Percentiles rank a stretch among this genome's conserved stretches.
Evolutionary conservation across 2,113 vertebrate genomes (phyloP).

Genomic region (Harpagus bidentatus): DNA sequence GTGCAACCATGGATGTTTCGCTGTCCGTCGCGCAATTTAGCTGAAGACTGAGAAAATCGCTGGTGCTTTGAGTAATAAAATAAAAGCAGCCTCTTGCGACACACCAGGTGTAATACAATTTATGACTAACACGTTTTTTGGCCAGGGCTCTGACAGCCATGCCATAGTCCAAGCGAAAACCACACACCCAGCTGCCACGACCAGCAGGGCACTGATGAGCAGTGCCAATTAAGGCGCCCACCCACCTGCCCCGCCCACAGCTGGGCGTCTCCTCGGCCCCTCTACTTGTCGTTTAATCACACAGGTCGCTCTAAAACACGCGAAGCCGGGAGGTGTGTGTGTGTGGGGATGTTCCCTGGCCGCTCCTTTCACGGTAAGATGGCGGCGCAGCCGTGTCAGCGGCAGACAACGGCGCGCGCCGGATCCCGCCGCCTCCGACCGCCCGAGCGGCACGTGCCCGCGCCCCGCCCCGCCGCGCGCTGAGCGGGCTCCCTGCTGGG

Average conservation of each 20-base stretch:
- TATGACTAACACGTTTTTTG: not conserved
- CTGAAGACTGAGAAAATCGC: not conserved
- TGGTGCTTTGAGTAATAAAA: not conserved
- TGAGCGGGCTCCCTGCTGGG: not conserved
- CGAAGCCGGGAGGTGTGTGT: rapidly evolving
- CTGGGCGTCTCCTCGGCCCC: not conserved
- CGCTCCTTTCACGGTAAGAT: rapidly evolving
- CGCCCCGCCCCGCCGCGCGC: not conserved
- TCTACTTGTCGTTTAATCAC: not conserved
- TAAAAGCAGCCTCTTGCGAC: not conserved
- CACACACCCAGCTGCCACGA: rapidly evolving
- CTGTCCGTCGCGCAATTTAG: not conserved
- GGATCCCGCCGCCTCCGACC: rapidly evolving
- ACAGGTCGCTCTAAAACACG: too few species aligned
- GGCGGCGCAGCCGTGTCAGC: not conserved
- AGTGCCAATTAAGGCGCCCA: too few species aligned
- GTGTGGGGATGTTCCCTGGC: rapidly evolving
- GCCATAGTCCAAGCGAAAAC: not conserved
- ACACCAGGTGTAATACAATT: rapidly evolving
- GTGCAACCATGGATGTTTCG: not conserved
- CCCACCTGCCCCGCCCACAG: not conserved
- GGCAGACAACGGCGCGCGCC: rapidly evolving
- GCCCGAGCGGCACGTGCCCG: not conserved
- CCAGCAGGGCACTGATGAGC: rapidly evolving
- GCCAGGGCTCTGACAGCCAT: not conserved